Base-by-base conservation (phyloP, 2,888 invertebrate species). In the Eilema sororculum region DNA sequence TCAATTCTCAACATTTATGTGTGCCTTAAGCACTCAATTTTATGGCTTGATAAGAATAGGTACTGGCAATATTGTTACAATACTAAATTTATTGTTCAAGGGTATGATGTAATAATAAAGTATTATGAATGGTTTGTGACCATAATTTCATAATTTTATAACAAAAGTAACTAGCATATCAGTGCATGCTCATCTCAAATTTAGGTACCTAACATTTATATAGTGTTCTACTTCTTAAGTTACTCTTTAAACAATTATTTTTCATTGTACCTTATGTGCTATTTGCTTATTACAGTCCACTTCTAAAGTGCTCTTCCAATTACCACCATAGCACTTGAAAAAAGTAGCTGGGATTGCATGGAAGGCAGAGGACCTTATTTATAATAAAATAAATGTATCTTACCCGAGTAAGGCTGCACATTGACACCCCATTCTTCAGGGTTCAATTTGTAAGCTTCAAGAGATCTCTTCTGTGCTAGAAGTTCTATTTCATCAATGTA, bases 341-440 rank as follows among this genome's bases (percentile, higher is more conserved):
- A 16, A 41, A 41, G 41, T 41, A 41, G 3, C 41, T 41, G 16
- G 13, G 3, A 37, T 16, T 41, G 41, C 16, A 13, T 41, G 41
- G 41, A 37, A 37, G 33, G 33, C 33, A 37, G 12, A 37, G 33
- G 1, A 2, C 28, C 28, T 28, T 28, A 22, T 61, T 6, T n/a
- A 33, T 30, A 61, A 61, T 22, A 22, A 33, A 61, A 30, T 66
- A 37, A 67, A 46, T 3, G 13, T 24, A 56, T 57, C 1, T 58
- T 93, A 83, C 98, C 98, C 69, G 99, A 99, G 87, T 99, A 98
- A 0, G 99, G 98, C 90, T 99, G 99, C 4, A 99, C 99, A 95
- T 99, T 99, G 22, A 98, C 98, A 65, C 99, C 99, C 99, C 99
- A 99, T 90, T 98, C 96, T 70, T 97, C 97, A 0, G 98, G 96